phyloP scores from a whole-genome alignment of 2,888 invertebrate genomes.

The Cheilosia vulpina region DNA sequence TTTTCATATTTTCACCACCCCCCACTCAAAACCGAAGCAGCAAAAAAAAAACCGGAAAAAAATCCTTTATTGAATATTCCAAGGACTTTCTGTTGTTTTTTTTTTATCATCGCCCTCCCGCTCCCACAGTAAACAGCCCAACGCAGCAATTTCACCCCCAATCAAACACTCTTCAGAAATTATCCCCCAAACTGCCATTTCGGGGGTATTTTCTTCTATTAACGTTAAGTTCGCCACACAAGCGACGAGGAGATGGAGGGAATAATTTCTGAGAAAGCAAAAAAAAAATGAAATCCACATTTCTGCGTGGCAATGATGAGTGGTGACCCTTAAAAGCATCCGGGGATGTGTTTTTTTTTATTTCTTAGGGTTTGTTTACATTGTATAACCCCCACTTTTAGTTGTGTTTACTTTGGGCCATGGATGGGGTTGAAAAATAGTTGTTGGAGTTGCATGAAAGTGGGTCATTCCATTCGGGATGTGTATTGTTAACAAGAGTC shows the following conservation, averaged over 20 bases:
- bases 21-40: not conserved
- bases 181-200: slow-evolving; percentile 73
- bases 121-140: slow-evolving; percentile 56
- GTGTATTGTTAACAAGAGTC: slow-evolving; percentile 19
- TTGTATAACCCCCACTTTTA: slow-evolving; percentile 31
- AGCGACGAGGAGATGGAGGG: slow-evolving; percentile 1
- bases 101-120: not conserved
- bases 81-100: slow-evolving; percentile 55
- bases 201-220: slow-evolving; percentile 69
- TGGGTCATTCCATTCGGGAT: slow-evolving; percentile 59
- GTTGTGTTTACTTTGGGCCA: slow-evolving; percentile 51
- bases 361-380: slow-evolving; percentile 47
- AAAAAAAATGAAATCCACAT: slow-evolving; percentile 35
- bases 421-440: not conserved
- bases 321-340: slow-evolving; percentile 74
- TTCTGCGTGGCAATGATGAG: slow-evolving; percentile 70
- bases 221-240: slow-evolving; percentile 51
- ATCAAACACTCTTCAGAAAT: slow-evolving; percentile 73
- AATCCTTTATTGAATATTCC: slow-evolving; percentile 71
- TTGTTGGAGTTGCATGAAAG: slow-evolving; percentile 31
- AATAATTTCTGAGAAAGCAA: not conserved
- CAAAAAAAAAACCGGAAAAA: not conserved
- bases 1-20: slow-evolving; percentile 62
- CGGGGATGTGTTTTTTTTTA: slow-evolving; percentile 38
- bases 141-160: slow-evolving; percentile 71